These are phyloP conservation scores for Steinernema khuongi DNA, from an alignment of 1,140 invertebrate species.

Conservation along the genomic window DNA sequence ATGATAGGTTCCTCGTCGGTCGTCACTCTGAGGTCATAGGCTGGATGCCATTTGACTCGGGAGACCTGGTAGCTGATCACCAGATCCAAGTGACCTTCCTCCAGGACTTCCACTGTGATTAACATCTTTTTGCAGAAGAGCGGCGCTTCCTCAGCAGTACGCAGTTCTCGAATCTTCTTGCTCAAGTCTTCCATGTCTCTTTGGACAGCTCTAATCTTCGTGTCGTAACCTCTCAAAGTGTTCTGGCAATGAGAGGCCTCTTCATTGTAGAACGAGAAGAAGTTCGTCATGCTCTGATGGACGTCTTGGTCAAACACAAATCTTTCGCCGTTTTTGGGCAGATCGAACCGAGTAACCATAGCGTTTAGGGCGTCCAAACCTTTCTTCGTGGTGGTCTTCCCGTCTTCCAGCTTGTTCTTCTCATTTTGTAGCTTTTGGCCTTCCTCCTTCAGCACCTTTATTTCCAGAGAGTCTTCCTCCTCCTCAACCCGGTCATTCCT, in stretches of 20 bases:
- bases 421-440: not conserved
- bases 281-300: not conserved
- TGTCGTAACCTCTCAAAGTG: too few relatives aligned
- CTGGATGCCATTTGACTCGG: not conserved
- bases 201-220: too few relatives aligned
- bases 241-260: not conserved
- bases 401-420: not conserved
- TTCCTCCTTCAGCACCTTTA: not conserved
- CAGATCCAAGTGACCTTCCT: not conserved
- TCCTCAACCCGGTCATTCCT: not conserved
- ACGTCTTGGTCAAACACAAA: not conserved
- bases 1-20: constrained; percentile 16
- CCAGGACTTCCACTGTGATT: not conserved
- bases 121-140: not conserved
- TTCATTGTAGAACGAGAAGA: not conserved
- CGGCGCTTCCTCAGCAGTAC: too few relatives aligned
- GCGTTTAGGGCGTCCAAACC: too few relatives aligned
- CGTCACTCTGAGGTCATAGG: constrained; percentile 58
- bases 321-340: too few relatives aligned
- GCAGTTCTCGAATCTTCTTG: not conserved
- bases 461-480: not conserved
- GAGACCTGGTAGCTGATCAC: not conserved
- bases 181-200: too few relatives aligned
- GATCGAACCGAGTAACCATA: too few relatives aligned
- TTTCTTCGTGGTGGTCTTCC: not conserved